A percentile compares a stretch with the other conserved stretches of the same genome.
Conservation (phyloP, 2,797 vertebrate species). For the Mus caroli region DNA sequence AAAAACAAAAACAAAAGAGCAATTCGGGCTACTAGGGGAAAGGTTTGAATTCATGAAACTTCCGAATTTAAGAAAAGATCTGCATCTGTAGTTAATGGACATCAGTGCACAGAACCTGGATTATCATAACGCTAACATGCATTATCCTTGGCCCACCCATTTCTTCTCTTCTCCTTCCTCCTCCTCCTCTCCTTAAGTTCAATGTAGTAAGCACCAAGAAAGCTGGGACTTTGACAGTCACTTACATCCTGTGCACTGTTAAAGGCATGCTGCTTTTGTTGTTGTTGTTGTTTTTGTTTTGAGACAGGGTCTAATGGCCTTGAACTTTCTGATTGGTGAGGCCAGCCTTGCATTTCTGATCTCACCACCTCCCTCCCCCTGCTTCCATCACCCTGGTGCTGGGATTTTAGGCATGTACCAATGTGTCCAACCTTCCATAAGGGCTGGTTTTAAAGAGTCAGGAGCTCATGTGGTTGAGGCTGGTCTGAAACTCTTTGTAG, state of each 20-base stretch:
- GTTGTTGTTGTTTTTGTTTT: too few species aligned
- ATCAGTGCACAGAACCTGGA: background rate
- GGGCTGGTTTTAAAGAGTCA: background rate
- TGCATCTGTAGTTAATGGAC: background rate
- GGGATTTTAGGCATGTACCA: background rate
- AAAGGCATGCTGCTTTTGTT: background rate
- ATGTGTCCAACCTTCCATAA: background rate
- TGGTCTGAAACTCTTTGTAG: background rate
- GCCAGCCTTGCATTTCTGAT: background rate
- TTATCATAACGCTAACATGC: background rate
- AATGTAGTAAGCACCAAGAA: background rate
- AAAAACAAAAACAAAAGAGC: too few species aligned
- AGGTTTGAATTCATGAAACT: constrained; percentile 30
- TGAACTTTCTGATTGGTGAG: background rate
- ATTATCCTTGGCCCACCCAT: background rate
- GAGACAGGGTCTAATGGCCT: background rate
- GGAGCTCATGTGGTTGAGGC: background rate
- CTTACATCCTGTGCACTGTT: background rate
- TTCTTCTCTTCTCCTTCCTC: too few species aligned
- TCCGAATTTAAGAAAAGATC: constrained; percentile 20
- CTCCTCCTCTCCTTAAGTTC: background rate
- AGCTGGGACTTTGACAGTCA: background rate
- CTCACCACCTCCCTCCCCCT: too few species aligned
- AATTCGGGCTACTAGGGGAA: background rate
- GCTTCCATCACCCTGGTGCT: too few species aligned